Evolutionary conservation across 2,113 vertebrate species (phyloP).

Genomic region (Hippolais icterina): DNA sequence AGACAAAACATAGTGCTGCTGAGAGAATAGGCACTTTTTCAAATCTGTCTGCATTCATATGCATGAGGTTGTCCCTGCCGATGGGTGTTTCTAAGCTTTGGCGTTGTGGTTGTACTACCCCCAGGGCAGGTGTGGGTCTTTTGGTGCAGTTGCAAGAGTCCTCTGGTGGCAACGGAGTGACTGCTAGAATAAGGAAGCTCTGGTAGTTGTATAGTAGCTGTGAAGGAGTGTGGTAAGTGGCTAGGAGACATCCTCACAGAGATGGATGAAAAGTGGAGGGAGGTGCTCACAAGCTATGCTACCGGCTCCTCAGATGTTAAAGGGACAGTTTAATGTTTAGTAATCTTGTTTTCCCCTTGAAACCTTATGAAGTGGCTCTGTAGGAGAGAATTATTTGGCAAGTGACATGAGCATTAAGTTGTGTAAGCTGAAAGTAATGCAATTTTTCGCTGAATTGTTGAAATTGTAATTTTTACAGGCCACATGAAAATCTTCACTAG

Average conservation of each 20-base stretch:
- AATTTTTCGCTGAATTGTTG: not conserved
- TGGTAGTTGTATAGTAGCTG: rapidly evolving
- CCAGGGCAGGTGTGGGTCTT: rapidly evolving
- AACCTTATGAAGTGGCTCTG: not conserved
- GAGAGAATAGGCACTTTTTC: not conserved
- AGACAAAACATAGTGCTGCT: not conserved
- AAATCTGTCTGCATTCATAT: not conserved
- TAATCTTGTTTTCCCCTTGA: not conserved
- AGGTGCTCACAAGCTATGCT: rapidly evolving
- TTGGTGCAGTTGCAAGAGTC: not conserved
- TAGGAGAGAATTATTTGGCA: not conserved
- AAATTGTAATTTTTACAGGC: not conserved
- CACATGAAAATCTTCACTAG: not conserved
- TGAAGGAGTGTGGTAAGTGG: rapidly evolving
- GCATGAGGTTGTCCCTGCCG: not conserved
- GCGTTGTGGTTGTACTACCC: not conserved
- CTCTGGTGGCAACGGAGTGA: not conserved
- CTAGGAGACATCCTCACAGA: not conserved
- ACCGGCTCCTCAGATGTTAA: not conserved
- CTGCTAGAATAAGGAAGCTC: not conserved
- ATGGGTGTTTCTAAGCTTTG: not conserved
- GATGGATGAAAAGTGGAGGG: rapidly evolving
- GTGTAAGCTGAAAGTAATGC: not conserved
- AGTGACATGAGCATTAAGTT: not conserved
- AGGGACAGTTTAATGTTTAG: not conserved